A percentile compares a stretch with the other conserved stretches of the same genome.
Conservation (phyloP, 2,113 vertebrate species). For the Oenanthe oenanthe region DNA sequence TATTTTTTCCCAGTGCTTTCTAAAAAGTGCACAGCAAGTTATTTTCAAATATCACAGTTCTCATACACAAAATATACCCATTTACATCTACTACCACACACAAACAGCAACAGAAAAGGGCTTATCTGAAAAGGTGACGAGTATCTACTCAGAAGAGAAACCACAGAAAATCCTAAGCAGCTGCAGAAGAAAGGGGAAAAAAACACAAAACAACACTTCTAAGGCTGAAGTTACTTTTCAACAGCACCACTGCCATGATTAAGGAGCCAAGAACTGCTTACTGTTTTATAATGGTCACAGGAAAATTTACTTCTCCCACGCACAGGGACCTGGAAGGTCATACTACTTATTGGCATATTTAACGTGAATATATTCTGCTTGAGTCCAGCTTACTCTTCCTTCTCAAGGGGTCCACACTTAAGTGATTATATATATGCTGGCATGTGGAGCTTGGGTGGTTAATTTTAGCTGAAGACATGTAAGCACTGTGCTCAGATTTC, state of each 20-base stretch:
- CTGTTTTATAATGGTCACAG: slow-evolving; percentile 86
- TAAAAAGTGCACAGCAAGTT: background rate
- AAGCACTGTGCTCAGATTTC: slow-evolving; percentile 68
- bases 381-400: slow-evolving; percentile 2
- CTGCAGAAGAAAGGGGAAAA: background rate
- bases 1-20: background rate
- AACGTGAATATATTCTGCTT: background rate
- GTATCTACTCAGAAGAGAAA: background rate
- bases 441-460: slow-evolving; percentile 57
- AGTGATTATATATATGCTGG: slow-evolving; percentile 40
- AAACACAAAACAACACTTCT: background rate
- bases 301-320: slow-evolving; percentile 85
- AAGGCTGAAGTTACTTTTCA: background rate
- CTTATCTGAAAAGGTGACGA: background rate
- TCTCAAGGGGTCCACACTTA: slow-evolving; percentile 31
- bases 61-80: background rate
- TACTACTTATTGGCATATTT: slow-evolving; percentile 74
- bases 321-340: slow-evolving; percentile 74
- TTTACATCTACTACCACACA: background rate
- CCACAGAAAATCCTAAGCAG: background rate
- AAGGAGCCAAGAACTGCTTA: slow-evolving; percentile 72
- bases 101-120: background rate
- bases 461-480: slow-evolving; percentile 82
- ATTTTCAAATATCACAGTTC: background rate
- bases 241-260: background rate